phyloP scores from a whole-genome alignment of 2,888 invertebrate genomes.

The Proisotoma minuta region DNA sequence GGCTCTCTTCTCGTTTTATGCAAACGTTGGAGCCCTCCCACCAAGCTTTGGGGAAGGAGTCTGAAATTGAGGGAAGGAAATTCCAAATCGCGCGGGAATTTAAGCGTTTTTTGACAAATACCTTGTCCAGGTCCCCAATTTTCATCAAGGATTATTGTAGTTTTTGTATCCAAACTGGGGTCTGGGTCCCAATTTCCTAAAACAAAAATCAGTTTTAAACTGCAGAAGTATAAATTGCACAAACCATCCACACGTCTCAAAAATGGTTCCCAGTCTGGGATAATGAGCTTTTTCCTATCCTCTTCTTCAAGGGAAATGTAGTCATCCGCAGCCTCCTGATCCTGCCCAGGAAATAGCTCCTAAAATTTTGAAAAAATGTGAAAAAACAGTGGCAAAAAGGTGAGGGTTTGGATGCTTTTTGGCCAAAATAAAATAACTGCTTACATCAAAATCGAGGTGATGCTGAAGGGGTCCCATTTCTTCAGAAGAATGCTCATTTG shows the following conservation, averaged over 20 bases:
- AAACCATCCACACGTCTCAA: neutral
- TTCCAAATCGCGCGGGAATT: neutral
- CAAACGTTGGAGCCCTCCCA: conserved; percentile 65
- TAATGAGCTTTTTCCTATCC: neutral
- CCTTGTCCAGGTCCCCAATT: conserved; percentile 52
- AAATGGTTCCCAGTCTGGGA: neutral
- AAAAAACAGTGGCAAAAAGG: neutral
- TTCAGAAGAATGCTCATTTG: too few species aligned
- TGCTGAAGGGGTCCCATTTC: too few species aligned
- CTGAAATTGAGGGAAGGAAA: neutral
- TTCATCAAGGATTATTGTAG: conserved; percentile 53
- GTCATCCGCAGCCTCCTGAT: conserved; percentile 32
- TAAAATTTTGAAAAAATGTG: conserved; percentile 12
- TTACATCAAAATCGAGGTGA: too few species aligned
- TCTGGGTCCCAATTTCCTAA: neutral
- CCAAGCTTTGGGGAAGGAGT: conserved; percentile 6
- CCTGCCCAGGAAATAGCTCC: conserved; percentile 39
- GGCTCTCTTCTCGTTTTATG: conserved; percentile 57
- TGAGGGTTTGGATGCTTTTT: too few species aligned
- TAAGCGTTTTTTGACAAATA: neutral
- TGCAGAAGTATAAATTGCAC: conserved; percentile 4
- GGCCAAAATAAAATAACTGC: too few species aligned
- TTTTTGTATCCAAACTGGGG: conserved; percentile 8
- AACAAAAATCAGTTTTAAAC: neutral
- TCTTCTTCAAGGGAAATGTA: neutral